Conservation (phyloP, 1,140 invertebrate genomes). For the Thaumetopoea pityocampa region DNA sequence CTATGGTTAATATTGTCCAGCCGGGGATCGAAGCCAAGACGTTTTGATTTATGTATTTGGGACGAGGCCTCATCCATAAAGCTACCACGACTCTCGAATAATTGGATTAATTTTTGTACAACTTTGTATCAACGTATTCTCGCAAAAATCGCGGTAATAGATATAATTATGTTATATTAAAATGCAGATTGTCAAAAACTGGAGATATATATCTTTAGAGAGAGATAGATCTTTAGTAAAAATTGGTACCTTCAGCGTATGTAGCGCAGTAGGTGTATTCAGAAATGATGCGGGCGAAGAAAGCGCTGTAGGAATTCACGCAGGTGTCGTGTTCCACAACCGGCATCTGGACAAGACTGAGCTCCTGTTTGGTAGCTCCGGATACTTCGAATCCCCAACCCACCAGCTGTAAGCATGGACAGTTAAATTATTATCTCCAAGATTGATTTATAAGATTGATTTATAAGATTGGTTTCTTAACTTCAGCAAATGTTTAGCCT, state of each 20-base stretch:
- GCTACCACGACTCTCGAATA: too few species aligned
- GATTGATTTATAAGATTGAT: background rate
- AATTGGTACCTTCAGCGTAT: slow-evolving; percentile 63
- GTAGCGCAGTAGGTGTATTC: slow-evolving; percentile 81
- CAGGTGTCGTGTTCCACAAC: slow-evolving; percentile 74
- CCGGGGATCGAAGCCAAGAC: too few species aligned
- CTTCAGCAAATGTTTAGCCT: too few species aligned
- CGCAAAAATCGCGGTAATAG: too few species aligned
- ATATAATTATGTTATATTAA: too few species aligned
- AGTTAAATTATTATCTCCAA: background rate
- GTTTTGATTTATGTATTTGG: too few species aligned
- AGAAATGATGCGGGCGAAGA: slow-evolving; percentile 73
- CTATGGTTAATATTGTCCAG: too few species aligned
- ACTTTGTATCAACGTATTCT: background rate
- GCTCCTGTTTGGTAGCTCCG: slow-evolving; percentile 68
- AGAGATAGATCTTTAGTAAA: background rate
- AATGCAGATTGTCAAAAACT: too few species aligned
- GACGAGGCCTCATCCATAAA: too few species aligned
- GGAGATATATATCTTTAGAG: background rate
- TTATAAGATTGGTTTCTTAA: too few species aligned
- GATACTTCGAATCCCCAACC: slow-evolving; percentile 79
- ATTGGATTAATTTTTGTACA: too few species aligned
- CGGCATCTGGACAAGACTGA: slow-evolving; percentile 73
- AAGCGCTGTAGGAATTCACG: slow-evolving; percentile 71
- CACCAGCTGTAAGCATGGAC: slow-evolving; percentile 69